Percentiles rank a stretch among this genome's conserved stretches.
Conservation (phyloP, 2,797 vertebrate genomes). For the Ctenochaetus hawaiiensis region DNA sequence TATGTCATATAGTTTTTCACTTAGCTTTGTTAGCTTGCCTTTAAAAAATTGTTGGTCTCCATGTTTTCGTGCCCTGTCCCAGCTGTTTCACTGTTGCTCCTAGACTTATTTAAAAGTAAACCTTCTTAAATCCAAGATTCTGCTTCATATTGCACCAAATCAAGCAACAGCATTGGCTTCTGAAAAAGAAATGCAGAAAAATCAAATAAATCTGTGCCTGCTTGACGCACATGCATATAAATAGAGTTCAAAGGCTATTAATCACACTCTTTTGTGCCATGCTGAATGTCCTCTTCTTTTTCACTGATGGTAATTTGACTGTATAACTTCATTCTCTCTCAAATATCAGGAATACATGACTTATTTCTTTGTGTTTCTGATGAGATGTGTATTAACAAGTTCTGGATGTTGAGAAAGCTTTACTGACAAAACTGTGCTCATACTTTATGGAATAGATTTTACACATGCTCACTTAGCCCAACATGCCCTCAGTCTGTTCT, state of each 20-base stretch:
- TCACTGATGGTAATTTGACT: too few relatives aligned
- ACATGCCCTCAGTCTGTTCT: not conserved
- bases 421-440: not conserved
- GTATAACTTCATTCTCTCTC: too few relatives aligned
- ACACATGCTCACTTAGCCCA: not conserved
- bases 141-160: not conserved
- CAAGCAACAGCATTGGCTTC: not conserved
- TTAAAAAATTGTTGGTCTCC: not conserved
- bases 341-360: not conserved
- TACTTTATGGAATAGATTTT: not conserved
- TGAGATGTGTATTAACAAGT: not conserved
- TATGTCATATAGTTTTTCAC: not conserved
- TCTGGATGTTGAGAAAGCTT: not conserved
- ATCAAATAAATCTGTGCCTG: not conserved
- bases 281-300: not conserved
- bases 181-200: not conserved
- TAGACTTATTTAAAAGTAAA: not conserved
- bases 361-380: not conserved
- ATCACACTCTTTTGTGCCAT: not conserved
- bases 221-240: not conserved
- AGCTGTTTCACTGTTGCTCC: not conserved
- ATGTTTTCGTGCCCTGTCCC: not conserved
- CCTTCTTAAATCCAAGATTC: not conserved
- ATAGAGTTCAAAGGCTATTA: not conserved
- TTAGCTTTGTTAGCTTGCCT: not conserved